Percentiles rank a stretch among this genome's conserved stretches.
phyloP scores from a whole-genome alignment of 2,797 vertebrate species.

The Coendou prehensilis region DNA sequence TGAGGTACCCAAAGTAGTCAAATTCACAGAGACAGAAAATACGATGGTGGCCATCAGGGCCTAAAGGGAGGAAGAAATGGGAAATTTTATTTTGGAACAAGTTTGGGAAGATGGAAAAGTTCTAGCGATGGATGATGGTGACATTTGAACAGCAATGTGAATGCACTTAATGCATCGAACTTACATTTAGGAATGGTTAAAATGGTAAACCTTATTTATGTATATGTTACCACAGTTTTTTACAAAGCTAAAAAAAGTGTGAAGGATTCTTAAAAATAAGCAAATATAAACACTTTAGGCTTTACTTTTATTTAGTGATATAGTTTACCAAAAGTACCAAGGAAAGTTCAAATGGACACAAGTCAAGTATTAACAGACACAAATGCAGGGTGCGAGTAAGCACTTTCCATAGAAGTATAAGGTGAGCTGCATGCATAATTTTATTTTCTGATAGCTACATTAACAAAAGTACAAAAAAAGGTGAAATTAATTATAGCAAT shows the following conservation, averaged over 20 bases:
- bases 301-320: not conserved
- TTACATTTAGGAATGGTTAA: not conserved
- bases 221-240: not conserved
- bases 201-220: not conserved
- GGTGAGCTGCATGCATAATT: not conserved
- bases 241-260: not conserved
- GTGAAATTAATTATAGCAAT: not conserved
- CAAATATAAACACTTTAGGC: not conserved
- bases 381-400: not conserved
- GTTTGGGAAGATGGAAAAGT: not conserved
- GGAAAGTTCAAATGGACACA: not conserved
- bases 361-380: not conserved
- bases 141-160: not conserved
- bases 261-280: not conserved
- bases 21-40: not conserved
- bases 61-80: not conserved
- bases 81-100: not conserved
- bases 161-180: not conserved
- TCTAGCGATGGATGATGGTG: not conserved
- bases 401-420: not conserved
- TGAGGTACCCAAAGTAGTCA: not conserved
- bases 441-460: not conserved
- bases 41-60: not conserved
- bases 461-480: not conserved
- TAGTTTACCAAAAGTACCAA: not conserved